Base-by-base conservation (phyloP, 2,797 vertebrate genomes). In the Sphaeramia orbicularis region DNA sequence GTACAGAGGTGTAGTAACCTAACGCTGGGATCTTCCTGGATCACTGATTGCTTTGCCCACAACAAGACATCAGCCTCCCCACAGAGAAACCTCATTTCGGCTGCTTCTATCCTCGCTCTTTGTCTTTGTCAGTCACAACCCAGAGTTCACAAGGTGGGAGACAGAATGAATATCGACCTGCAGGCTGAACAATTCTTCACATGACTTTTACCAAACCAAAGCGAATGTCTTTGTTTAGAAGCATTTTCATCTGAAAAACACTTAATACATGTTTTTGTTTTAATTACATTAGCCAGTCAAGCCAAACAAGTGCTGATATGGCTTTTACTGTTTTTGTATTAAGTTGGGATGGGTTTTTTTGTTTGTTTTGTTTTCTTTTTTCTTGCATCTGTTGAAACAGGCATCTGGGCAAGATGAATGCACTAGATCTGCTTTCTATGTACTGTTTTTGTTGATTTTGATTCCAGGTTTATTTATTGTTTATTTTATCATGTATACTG, bases 71-170 rank as follows among this genome's bases (percentile, higher is more conserved):
- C 0, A 60, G 65, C 32, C 49, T 77, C 62, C 83, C 81, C 38
- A 38, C 42, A 38, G 85, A 58, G 78, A 81, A 83, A 85, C 66
- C 76, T 86, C 44, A 86, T 85, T 77, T 73, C 35, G 27, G 72
- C 48, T 73, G 52, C 69, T 79, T 85, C 76, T 76, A 15, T 63
- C 62, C 49, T 30, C 7, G 12, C 51, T 57, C 76, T 86, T 74
- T 85, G 76, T 83, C 80, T 86, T 80, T 81, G 81, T 86, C 87
- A 83, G 62, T 76, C 70, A 66, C 52, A 38, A 11, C 44, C 19
- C 19, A 56, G 60, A 74, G 81, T 70, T 80, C 76, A 49, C 55
- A 76, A 80, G 66, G 72, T 68, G 50, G 45, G 36, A 61, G 58
- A 24, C 48, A 42, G 55, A 66, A 67, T 48, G 27, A 52, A 78